A percentile compares a stretch with the other conserved stretches of the same genome.
These are phyloP conservation scores for Rhinogobius similis DNA, from an alignment of 2,113 vertebrate species.

Conservation along the genomic window DNA sequence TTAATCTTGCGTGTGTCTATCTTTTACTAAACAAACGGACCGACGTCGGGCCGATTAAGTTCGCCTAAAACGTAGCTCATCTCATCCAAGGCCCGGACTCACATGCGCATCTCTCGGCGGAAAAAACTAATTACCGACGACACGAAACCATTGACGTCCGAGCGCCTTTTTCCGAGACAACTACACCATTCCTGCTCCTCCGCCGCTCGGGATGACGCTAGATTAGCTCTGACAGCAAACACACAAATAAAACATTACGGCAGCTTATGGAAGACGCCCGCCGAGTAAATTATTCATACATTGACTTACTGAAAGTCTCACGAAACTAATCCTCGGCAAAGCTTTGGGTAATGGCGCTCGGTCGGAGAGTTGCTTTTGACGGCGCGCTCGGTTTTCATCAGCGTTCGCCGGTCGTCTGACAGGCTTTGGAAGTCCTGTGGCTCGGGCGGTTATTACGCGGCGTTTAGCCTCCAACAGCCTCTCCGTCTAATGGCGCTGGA, in stretches of 20 bases:
- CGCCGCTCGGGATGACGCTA: conserved; percentile 30
- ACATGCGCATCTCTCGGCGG: conserved; percentile 33
- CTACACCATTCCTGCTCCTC: conserved; percentile 20
- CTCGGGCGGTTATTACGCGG: conserved; percentile 60
- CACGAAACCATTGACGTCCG: conserved; percentile 66
- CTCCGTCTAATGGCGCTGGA: conserved; percentile 61
- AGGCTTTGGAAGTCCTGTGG: conserved; percentile 65
- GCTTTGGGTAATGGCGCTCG: conserved; percentile 68
- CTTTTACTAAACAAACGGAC: not conserved
- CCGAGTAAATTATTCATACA: conserved; percentile 74
- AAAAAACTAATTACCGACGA: conserved; percentile 66
- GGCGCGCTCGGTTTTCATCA: conserved; percentile 68
- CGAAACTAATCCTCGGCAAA: conserved; percentile 72
- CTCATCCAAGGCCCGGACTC: conserved; percentile 35
- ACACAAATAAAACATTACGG: conserved; percentile 73
- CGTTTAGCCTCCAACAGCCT: conserved; percentile 69
- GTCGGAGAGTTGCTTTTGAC: conserved; percentile 61
- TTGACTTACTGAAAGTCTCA: conserved; percentile 70
- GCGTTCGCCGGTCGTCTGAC: conserved; percentile 71
- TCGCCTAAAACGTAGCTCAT: conserved; percentile 28
- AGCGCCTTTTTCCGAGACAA: conserved; percentile 42
- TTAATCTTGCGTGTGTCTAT: too few species aligned
- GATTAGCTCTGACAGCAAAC: conserved; percentile 75
- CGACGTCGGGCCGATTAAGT: conserved; percentile 33
- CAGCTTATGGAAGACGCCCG: conserved; percentile 65